Evolutionary conservation across 2,113 vertebrate species (phyloP).

Genomic region (Dipodomys merriami): DNA sequence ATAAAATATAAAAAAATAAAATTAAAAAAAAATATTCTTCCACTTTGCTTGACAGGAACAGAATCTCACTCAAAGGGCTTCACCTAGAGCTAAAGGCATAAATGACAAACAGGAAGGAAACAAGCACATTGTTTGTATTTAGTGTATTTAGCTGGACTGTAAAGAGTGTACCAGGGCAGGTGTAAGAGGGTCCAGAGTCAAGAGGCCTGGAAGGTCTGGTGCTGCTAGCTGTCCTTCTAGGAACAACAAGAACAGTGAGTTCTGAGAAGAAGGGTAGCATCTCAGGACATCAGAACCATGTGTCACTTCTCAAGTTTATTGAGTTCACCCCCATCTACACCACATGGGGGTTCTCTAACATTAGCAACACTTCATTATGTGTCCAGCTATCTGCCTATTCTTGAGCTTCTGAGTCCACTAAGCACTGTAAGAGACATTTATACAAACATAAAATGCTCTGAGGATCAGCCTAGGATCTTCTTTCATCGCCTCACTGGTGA

Average conservation of each 20-base stretch:
- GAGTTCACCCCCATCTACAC: not conserved
- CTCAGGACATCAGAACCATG: not conserved
- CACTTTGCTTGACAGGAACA: not conserved
- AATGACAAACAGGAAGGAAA: not conserved
- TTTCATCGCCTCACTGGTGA: too few relatives aligned
- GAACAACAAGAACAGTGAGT: not conserved
- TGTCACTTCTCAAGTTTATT: not conserved
- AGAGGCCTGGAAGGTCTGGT: not conserved
- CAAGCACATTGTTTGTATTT: not conserved
- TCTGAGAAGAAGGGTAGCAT: not conserved
- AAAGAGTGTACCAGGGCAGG: not conserved
- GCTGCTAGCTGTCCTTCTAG: not conserved
- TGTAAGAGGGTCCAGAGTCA: not conserved
- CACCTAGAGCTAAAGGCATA: not conserved
- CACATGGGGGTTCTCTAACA: not conserved
- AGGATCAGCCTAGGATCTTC: too few relatives aligned
- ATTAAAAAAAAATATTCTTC: not conserved
- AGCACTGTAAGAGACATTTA: not conserved
- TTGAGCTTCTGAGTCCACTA: not conserved
- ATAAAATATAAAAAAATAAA: too few relatives aligned
- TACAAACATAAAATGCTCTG: not conserved
- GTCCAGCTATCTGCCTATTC: not conserved
- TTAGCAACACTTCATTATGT: not conserved
- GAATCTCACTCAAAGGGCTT: not conserved
- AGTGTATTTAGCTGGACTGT: not conserved